Percentiles rank a stretch among this genome's conserved stretches.
Evolutionary conservation across 2,797 vertebrate species (phyloP).

Genomic region (Clarias platycephalus): DNA sequence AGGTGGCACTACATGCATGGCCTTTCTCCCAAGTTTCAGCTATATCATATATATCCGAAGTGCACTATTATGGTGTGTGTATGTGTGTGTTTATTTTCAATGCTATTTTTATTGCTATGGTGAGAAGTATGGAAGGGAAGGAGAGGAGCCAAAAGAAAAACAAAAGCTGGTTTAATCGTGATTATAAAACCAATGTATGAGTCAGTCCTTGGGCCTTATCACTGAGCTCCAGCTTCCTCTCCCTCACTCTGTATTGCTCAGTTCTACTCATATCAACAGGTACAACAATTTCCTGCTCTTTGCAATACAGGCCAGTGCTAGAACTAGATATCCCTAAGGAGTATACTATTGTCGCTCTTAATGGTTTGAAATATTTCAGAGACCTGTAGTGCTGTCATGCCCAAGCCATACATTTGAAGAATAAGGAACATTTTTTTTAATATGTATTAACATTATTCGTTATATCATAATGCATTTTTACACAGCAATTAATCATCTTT

Average conservation of each 20-base stretch:
- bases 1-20: background rate
- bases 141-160: constrained; percentile 58
- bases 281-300: constrained; percentile 47
- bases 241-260: constrained; percentile 33
- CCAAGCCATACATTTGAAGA: background rate
- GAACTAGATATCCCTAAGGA: constrained; percentile 36
- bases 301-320: constrained; percentile 32
- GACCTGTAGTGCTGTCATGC: background rate
- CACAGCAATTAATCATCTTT: background rate
- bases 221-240: constrained; percentile 66
- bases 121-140: constrained; percentile 55
- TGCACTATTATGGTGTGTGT: background rate
- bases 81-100: constrained; percentile 2
- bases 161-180: constrained; percentile 55
- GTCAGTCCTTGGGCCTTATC: constrained; percentile 63
- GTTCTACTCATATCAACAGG: constrained; percentile 41
- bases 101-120: constrained; percentile 35
- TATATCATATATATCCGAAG: background rate
- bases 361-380: constrained; percentile 38
- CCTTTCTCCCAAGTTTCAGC: background rate
- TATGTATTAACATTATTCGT: background rate
- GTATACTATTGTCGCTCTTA: constrained; percentile 27
- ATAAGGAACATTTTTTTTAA: background rate
- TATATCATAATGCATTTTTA: background rate
- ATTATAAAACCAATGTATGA: constrained; percentile 60